These are phyloP conservation scores for Erebia aethiops DNA, from an alignment of 2,888 invertebrate species.

Conservation along the genomic window DNA sequence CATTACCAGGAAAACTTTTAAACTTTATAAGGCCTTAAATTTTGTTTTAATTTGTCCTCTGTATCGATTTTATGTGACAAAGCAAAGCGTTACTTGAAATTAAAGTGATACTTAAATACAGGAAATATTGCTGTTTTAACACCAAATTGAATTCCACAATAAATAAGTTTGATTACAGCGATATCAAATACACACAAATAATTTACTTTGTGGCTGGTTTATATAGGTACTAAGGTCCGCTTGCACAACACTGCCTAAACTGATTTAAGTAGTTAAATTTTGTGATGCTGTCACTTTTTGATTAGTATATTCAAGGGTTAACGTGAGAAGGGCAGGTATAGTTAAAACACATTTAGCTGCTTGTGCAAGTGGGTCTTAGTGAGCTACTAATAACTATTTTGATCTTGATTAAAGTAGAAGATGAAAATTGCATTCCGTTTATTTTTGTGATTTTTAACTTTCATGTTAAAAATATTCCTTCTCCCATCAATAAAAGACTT, in stretches of 20 bases:
- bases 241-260: too few species aligned
- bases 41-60: constrained; percentile 35
- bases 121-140: background rate
- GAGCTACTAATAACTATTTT: background rate
- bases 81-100: constrained; percentile 8
- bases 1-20: constrained; percentile 19
- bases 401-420: background rate
- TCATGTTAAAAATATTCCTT: constrained; percentile 8
- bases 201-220: too few species aligned
- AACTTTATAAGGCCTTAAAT: constrained; percentile 38
- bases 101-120: constrained; percentile 5
- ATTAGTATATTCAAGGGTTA: too few species aligned
- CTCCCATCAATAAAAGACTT: constrained; percentile 12
- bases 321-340: too few species aligned
- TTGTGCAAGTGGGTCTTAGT: background rate
- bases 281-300: too few species aligned
- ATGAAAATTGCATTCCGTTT: background rate
- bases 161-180: background rate
- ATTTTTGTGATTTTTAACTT: background rate
- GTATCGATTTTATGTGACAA: constrained; percentile 27
- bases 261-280: too few species aligned
- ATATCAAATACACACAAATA: too few species aligned
- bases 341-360: too few species aligned
- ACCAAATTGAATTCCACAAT: background rate
- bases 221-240: too few species aligned